Percentiles rank a stretch among this genome's conserved stretches.
Conservation (phyloP, 2,888 invertebrate species). For the Mechanitis messenoides region DNA sequence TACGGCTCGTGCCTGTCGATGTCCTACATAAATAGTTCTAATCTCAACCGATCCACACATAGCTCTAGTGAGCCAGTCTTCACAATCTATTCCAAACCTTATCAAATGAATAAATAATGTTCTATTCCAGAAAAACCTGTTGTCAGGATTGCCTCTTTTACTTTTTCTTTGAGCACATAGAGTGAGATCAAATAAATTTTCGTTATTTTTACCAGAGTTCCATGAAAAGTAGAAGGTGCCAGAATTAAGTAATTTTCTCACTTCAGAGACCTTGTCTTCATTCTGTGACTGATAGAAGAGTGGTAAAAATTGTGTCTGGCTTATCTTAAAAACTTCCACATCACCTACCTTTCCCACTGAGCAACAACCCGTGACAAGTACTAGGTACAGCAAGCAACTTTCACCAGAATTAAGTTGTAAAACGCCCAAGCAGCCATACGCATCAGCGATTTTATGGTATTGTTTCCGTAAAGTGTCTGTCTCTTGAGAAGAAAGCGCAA, state of each 20-base stretch:
- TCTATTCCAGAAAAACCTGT: slow-evolving; percentile 99
- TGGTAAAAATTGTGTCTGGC: slow-evolving; percentile 93
- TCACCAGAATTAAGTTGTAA: slow-evolving; percentile 91
- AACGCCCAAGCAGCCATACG: slow-evolving; percentile 97
- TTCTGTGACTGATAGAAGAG: slow-evolving; percentile 82
- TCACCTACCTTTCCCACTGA: slow-evolving; percentile 97
- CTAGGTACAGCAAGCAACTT: slow-evolving; percentile 89
- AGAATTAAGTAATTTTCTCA: slow-evolving; percentile 94
- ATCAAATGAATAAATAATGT: slow-evolving; percentile 95
- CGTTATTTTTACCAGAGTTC: slow-evolving; percentile 72
- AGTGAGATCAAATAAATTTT: slow-evolving; percentile 89
- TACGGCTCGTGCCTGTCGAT: slow-evolving; percentile 95
- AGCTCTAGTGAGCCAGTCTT: slow-evolving; percentile 93
- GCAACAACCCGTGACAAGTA: slow-evolving; percentile 95
- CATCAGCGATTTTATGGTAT: slow-evolving; percentile 94
- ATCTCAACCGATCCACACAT: slow-evolving; percentile 99
- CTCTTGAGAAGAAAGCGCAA: slow-evolving; percentile 90
- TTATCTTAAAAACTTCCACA: slow-evolving; percentile 95
- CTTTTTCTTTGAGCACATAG: slow-evolving; percentile 93
- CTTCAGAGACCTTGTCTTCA: slow-evolving; percentile 79
- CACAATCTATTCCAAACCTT: slow-evolving; percentile 92
- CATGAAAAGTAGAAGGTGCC: slow-evolving; percentile 99
- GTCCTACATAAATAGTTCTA: slow-evolving; percentile 98
- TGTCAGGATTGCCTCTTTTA: slow-evolving; percentile 89
- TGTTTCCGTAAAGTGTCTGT: slow-evolving; percentile 92